These are phyloP conservation scores for Pachliopta kotzebuea DNA, from an alignment of 2,888 invertebrate species.

Conservation along the genomic window DNA sequence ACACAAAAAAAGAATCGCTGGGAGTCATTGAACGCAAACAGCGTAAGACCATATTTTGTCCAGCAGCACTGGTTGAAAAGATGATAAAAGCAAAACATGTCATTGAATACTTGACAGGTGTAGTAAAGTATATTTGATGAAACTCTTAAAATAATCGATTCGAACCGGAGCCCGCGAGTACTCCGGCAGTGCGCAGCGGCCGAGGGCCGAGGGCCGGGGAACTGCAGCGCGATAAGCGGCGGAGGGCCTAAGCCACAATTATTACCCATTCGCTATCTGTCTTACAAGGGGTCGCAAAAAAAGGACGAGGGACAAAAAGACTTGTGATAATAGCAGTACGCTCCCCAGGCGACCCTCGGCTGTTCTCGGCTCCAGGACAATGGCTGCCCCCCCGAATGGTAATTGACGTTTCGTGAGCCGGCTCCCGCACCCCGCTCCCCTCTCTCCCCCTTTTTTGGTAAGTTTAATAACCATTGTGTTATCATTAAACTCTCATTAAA, in stretches of 20 bases:
- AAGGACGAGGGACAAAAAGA: conserved; percentile 62
- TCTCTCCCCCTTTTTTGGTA: conserved; percentile 4
- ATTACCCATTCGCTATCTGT: conserved; percentile 73
- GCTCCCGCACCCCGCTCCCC: background rate
- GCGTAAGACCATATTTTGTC: too few relatives aligned
- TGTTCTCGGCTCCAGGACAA: conserved; percentile 64
- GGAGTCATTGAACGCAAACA: too few relatives aligned
- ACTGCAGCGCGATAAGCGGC: conserved; percentile 43
- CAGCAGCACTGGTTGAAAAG: too few relatives aligned
- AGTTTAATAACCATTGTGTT: conserved; percentile 49
- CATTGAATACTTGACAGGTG: too few relatives aligned
- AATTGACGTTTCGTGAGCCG: conserved; percentile 62
- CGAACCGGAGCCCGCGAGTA: background rate
- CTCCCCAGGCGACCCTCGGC: conserved; percentile 49
- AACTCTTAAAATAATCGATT: too few relatives aligned
- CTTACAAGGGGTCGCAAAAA: conserved; percentile 60
- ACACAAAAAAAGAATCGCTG: too few relatives aligned
- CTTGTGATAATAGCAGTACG: conserved; percentile 55
- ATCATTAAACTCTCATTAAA: conserved; percentile 58
- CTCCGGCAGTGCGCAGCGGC: background rate
- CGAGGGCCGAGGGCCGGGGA: background rate
- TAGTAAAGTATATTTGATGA: too few relatives aligned
- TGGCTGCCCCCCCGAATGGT: conserved; percentile 54
- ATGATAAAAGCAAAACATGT: too few relatives aligned
- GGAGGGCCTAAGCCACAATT: conserved; percentile 70